Conservation (phyloP, 1,140 invertebrate species). For the Tetragnatha versicolor region DNA sequence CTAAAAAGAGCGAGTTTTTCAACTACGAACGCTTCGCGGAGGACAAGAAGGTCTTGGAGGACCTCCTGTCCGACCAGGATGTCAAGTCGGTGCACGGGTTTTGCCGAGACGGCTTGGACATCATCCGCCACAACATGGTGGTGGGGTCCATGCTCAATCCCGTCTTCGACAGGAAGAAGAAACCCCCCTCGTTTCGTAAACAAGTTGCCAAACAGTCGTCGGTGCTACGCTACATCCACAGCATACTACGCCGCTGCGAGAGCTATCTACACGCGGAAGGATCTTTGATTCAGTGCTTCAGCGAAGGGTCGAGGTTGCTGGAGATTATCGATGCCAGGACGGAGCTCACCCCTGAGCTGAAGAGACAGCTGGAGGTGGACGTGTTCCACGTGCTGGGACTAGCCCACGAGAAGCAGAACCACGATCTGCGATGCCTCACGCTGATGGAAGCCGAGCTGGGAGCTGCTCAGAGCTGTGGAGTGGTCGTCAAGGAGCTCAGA, state of each 20-base stretch:
- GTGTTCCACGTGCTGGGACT: background rate
- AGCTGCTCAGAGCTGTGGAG: background rate
- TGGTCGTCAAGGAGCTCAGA: background rate
- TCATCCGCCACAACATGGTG: background rate
- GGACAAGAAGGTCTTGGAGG: constrained; percentile 21
- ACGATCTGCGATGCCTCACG: background rate
- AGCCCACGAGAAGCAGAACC: background rate
- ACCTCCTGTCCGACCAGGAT: background rate
- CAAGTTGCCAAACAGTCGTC: background rate
- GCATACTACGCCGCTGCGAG: background rate
- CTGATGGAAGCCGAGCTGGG: background rate
- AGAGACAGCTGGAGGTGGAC: background rate
- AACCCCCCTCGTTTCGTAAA: background rate
- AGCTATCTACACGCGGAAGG: background rate
- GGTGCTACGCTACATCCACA: background rate
- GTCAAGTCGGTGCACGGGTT: background rate
- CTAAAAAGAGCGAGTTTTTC: background rate
- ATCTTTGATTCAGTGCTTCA: background rate
- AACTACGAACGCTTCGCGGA: background rate
- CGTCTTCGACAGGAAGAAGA: background rate
- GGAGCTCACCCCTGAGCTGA: background rate
- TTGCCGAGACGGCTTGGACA: constrained; percentile 3
- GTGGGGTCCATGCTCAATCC: constrained; percentile 12
- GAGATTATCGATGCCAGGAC: background rate
- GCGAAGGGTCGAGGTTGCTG: background rate